These are phyloP conservation scores for Sinhomidia bicolor DNA, from an alignment of 2,888 invertebrate species.

Conservation along the genomic window DNA sequence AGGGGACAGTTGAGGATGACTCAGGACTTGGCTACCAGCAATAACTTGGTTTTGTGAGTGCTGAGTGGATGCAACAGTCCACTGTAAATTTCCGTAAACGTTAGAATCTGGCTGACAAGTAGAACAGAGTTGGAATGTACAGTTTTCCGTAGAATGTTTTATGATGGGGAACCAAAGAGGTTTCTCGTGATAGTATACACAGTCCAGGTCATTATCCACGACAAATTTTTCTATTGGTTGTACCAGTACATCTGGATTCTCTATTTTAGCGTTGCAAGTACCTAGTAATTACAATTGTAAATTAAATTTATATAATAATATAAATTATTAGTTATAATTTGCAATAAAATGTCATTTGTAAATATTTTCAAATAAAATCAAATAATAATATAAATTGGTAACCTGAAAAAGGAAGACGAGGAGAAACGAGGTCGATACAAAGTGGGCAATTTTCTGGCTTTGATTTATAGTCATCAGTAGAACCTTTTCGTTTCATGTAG, in stretches of 20 bases:
- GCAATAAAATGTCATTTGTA: too few relatives aligned
- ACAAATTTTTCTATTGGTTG: not conserved
- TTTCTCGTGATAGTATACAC: constrained; percentile 43
- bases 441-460: not conserved
- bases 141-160: not conserved
- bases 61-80: constrained; percentile 16
- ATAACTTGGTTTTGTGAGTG: not conserved
- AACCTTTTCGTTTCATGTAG: not conserved
- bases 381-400: too few relatives aligned
- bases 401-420: too few relatives aligned
- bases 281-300: too few relatives aligned
- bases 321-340: too few relatives aligned
- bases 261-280: constrained; percentile 13
- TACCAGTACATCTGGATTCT: constrained; percentile 26
- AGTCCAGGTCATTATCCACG: constrained; percentile 40
- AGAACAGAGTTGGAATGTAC: constrained; percentile 25
- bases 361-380: too few relatives aligned
- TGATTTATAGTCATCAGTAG: not conserved
- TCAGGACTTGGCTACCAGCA: not conserved
- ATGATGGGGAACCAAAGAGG: constrained; percentile 46
- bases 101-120: not conserved
- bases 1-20: not conserved
- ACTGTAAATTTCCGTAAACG: constrained; percentile 41
- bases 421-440: constrained; percentile 5
- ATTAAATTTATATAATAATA: too few relatives aligned